These are phyloP conservation scores for Sebastes schlegelii DNA, from an alignment of 2,113 vertebrate genomes.

Conservation along the genomic window DNA sequence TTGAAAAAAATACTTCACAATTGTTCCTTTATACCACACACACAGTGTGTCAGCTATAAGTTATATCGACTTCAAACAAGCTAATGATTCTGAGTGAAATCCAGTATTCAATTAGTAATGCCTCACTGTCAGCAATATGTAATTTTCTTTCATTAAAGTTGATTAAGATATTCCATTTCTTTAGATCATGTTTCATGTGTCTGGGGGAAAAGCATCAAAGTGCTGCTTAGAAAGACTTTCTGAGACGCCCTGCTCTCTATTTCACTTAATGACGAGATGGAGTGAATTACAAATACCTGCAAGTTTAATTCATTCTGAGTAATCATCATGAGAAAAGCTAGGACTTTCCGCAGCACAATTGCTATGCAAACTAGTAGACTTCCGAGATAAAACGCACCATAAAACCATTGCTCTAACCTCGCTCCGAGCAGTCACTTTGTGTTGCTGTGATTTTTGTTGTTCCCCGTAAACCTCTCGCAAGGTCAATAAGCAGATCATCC, in stretches of 20 bases:
- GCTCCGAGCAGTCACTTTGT: slow-evolving; percentile 47
- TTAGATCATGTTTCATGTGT: slow-evolving; percentile 18
- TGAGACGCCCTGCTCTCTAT: slow-evolving; percentile 10
- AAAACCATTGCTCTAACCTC: slow-evolving; percentile 48
- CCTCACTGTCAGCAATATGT: slow-evolving; percentile 10
- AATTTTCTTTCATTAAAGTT: slow-evolving; percentile 29
- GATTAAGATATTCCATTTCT: slow-evolving; percentile 15
- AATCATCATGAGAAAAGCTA: slow-evolving; percentile 33
- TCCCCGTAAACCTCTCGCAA: slow-evolving; percentile 33
- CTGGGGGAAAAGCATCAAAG: no score
- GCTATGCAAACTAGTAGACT: slow-evolving; percentile 39
- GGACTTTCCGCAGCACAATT: slow-evolving; percentile 8
- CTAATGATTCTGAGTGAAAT: background rate
- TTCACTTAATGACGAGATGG: slow-evolving; percentile 13
- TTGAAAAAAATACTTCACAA: no score
- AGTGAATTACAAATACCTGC: slow-evolving; percentile 37
- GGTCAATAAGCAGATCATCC: slow-evolving; percentile 52
- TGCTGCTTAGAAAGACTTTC: slow-evolving; percentile 5
- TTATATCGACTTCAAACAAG: background rate
- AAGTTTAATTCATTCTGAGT: slow-evolving; percentile 48
- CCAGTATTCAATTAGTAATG: background rate
- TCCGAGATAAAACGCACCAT: slow-evolving; percentile 31
- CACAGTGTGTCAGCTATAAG: background rate
- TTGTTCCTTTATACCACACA: background rate
- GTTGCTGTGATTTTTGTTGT: slow-evolving; percentile 20